A percentile compares a stretch with the other conserved stretches of the same genome.
phyloP scores from a whole-genome alignment of 2,888 invertebrate genomes.

The Rhaphigaster nebulosa region DNA sequence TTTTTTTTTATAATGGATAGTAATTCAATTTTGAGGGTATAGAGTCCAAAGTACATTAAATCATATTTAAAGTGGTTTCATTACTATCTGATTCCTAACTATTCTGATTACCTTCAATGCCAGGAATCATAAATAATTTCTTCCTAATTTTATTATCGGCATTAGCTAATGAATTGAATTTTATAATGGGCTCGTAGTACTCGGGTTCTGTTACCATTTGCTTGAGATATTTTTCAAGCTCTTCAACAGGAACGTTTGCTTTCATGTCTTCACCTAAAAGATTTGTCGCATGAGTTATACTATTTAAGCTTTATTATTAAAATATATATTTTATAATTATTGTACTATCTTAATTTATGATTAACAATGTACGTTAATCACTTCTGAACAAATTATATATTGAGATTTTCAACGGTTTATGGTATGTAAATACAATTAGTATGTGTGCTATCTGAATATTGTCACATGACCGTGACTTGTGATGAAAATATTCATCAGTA shows the following conservation, averaged over 20 bases:
- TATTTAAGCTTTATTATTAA: not conserved
- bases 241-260: not conserved
- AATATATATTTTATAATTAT: not conserved
- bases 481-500: no score
- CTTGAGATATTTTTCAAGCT: slow-evolving; percentile 34
- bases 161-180: slow-evolving; percentile 71
- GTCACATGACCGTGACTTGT: no score
- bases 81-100: not conserved
- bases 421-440: no score
- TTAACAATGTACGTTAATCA: no score
- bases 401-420: not conserved
- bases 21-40: not conserved
- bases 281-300: not conserved
- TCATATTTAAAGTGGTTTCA: not conserved
- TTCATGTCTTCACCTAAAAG: not conserved
- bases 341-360: not conserved
- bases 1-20: not conserved
- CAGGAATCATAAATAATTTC: slow-evolving; percentile 76
- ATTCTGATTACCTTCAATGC: slow-evolving; percentile 73
- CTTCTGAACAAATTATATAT: no score
- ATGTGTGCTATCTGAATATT: no score
- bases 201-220: slow-evolving; percentile 58
- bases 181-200: slow-evolving; percentile 68
- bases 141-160: slow-evolving; percentile 68
- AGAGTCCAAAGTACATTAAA: no score